phyloP scores from a whole-genome alignment of 2,797 vertebrate species.

The Scolopax rusticola region DNA sequence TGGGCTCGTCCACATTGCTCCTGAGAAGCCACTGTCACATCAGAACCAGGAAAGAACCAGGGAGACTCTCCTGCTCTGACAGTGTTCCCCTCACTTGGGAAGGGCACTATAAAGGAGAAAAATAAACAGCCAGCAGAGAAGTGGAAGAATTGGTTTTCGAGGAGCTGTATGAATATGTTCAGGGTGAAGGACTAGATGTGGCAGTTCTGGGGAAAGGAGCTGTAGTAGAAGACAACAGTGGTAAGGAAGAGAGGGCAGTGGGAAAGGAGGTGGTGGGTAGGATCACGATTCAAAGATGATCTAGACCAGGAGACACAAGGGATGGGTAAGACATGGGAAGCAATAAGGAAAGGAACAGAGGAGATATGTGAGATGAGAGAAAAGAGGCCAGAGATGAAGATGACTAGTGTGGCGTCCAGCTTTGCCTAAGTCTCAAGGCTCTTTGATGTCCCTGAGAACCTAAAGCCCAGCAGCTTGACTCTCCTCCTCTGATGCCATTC shows the following conservation, averaged over 20 bases:
- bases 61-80: not conserved
- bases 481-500: not conserved
- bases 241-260: not conserved
- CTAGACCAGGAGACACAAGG: not conserved
- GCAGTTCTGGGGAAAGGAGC: not conserved
- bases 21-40: not conserved
- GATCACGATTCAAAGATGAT: not conserved
- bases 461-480: not conserved
- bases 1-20: not conserved
- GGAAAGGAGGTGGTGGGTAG: not conserved
- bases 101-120: not conserved
- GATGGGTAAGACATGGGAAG: not conserved
- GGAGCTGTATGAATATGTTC: not conserved
- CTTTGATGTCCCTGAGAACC: not conserved
- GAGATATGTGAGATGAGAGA: not conserved
- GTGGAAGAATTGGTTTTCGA: rapidly evolving
- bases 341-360: not conserved
- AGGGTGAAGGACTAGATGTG: not conserved
- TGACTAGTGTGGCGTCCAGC: no score
- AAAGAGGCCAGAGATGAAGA: not conserved
- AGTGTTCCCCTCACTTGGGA: not conserved
- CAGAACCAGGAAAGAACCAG: not conserved
- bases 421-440: not conserved
- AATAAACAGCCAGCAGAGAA: not conserved
- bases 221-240: not conserved